Evolutionary conservation across 1,140 invertebrate genomes (phyloP), one percentile per base, ranked within the genome.

Genomic region (Dendroctonus ponderosae): DNA sequence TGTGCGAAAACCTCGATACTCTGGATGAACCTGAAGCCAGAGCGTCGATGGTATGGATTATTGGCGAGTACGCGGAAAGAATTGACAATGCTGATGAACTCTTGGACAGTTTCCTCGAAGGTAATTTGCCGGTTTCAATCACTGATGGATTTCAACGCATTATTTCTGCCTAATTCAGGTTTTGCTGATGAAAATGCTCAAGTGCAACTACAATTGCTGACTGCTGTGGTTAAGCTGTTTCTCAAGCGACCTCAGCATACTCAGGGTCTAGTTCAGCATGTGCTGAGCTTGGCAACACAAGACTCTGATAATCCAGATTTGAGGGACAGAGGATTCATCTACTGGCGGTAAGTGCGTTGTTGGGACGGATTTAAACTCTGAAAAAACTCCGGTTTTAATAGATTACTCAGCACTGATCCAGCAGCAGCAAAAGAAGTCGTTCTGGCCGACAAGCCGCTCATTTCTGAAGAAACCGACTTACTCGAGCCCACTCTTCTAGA

Each of bases 11-110:
- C 82, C 82, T 99, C 60, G 98, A 99, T 76, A 99, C 98, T 0
- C 78, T 99, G 52, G 98, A 99, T 81, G 98, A 99, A 77, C 97
- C 98, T 0, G 98, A 99, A 81, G 98, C 98, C 0, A 86, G 97
- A 74, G 98, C 97, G 8, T 98, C 96, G 0, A 99, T 99, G 98
- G 99, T 99, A 70, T 99, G 98, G 98, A 99, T 99, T 70, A 98
- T 99, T 79, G 98, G 97, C 70, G 92, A 96, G 79, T 99, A 99
- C 81, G 98, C 98, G 0, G 98, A 99, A 77, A 86, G 98, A 71
- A 99, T 99, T 74, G 98, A 99, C 79, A 99, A 99, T 81, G 98
- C 98, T 8, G 97, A 99, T 77, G 98, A 99, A 79, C 83, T 99
- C 9, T 81, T 99, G 5, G 97, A 99, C 78, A 97, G 94, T 73